phyloP scores from a whole-genome alignment of 2,888 invertebrate genomes.

The Loripinus fragilis region DNA sequence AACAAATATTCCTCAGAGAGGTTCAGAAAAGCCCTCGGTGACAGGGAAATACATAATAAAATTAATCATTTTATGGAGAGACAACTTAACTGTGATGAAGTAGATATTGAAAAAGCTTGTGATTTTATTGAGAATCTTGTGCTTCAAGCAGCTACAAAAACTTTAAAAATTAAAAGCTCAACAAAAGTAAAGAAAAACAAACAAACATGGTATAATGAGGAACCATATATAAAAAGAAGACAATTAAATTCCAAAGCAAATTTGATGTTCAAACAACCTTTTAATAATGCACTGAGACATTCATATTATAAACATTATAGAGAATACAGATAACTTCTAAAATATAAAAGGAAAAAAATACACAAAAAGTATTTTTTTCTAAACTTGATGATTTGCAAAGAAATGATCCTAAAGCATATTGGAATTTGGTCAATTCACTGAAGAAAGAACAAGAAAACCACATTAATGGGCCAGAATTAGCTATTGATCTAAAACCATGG shows the following conservation, averaged over 20 bases:
- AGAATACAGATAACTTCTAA: constrained; percentile 6
- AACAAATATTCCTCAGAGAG: constrained; percentile 12
- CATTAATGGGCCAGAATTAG: too few species aligned
- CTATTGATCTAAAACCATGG: too few species aligned
- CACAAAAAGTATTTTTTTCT: constrained; percentile 11
- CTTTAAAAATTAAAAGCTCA: neutral
- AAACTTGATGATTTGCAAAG: neutral
- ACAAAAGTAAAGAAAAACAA: neutral
- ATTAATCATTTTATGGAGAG: constrained; percentile 3
- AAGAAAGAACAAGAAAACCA: too few species aligned
- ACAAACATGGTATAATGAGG: constrained; percentile 4
- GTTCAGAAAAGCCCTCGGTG: constrained; percentile 6
- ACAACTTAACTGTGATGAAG: neutral
- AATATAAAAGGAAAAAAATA: constrained; percentile 7
- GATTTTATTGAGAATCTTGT: constrained; percentile 1
- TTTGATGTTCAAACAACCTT: constrained; percentile 12
- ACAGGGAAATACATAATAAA: neutral
- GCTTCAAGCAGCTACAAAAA: constrained; percentile 6
- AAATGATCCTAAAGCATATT: too few species aligned
- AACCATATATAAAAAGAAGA: neutral
- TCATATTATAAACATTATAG: constrained; percentile 14
- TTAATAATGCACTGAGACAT: neutral
- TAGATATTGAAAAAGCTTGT: constrained; percentile 6
- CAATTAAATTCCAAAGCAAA: constrained; percentile 8
- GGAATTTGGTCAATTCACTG: too few species aligned